Base-by-base conservation (phyloP, 2,888 invertebrate genomes). In the Cyaniris semiargus region DNA sequence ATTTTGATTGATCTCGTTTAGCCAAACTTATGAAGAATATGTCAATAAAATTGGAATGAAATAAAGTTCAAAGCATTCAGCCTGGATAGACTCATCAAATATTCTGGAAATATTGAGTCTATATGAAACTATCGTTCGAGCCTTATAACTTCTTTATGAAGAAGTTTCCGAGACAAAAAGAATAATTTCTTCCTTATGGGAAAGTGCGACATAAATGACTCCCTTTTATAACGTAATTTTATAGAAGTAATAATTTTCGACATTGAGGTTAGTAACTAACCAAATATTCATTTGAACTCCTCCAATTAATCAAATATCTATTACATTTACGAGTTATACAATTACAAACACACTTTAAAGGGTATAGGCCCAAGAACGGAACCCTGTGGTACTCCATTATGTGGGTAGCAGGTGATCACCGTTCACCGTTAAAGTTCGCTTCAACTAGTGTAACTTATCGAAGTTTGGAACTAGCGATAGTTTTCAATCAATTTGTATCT, bases 381-480 rank as follows among this genome's bases (percentile, higher is more conserved):
- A 38, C 71, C 71, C 38, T 38, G 71, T 13, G 34, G 38, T n/a
- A 71, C 71, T 34, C 38, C 38, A 71, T 38, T 38, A 71, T 38
- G 71, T 71, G 71, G 71, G 38, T 71, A 71, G 38, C 71, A 38
- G 38, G 71, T 71, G 38, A 71, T 71, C n/a, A 8, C 71, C 34
- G 38, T 38, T 71, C 38, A 38, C 15, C 13, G 38, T n/a, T 71
- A 71, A 71, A 71, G 21, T 71, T 38, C 34, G 21, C 10, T 38
- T 71, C 38, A 21, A 38, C 71, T 71, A 38, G 71, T 71, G 38
- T 38, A 71, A 71, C 18, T 27, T 31, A 66, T 15, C n/a, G n/a
- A 71, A 71, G 71, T 71, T 71, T 71, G 38, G n/a, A 71, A 38
- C 71, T 66, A 71, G 38, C n/a, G 34, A 38, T 71, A 71, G 38